Base-by-base conservation (phyloP, 64 coral and sea anemone genomes). In the Stichodactyla mertensii region DNA sequence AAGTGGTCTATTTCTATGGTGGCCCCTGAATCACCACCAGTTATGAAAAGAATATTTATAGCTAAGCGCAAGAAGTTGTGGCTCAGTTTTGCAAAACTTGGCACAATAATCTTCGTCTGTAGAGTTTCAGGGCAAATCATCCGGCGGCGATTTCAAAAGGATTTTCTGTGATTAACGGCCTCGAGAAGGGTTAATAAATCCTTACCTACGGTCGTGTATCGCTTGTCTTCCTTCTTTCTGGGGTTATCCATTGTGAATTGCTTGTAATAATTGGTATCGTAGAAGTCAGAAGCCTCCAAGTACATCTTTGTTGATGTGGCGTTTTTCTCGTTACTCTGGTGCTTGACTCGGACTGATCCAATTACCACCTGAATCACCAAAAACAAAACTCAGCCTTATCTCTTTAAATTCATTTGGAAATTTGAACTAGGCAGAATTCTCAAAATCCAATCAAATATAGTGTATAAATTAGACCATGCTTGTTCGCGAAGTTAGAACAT, bases 211-310 rank as follows among this genome's bases (percentile, higher is more conserved):
- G 66, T 84, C 87, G 88, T 90, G 71, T 92, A 96, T 57, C 88
- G 88, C 52, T 92, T 96, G 61, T 79, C 74, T 13, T 58, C 82
- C 18, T 74, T 86, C 22, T 87, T 83, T 15, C 80, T 81, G 10
- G 79, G 80, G 36, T 96, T 96, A 16, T 96, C 94, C 13, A 96
- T 92, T 7, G 89, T 90, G 84, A 90, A 96, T 74, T 88, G 87
- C 6, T 90, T 96, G 5, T 52, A 14, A 52, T 96, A 96, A 13
- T 90, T 90, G 19, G 83, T 89, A 4, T 83, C 90, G 19, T 93
- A 96, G 26, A 62, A 82, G 36, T 96, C 94, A 10, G 94, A 59
- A 2, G 84, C 84, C 80, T 96, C 94, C 14, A 96, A 55, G 23
- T 85, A 89, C 82, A 96, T 84, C 80, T 96, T 96, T 52, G 27